These are phyloP conservation scores for Catharus fuscescens DNA, from an alignment of 2,113 vertebrate genomes.

Conservation along the genomic window DNA sequence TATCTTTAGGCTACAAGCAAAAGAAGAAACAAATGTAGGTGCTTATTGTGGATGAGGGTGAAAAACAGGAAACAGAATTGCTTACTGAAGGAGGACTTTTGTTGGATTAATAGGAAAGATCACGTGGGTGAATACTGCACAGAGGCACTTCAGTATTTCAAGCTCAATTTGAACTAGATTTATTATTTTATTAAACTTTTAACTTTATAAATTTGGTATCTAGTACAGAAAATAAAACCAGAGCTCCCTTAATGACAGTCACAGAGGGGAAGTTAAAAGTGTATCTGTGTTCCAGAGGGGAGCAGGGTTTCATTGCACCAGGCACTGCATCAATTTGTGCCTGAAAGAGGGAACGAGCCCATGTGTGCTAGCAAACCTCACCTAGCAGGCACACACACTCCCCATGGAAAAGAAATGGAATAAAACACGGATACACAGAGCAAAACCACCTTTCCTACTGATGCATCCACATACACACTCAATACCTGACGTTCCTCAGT, in stretches of 20 bases:
- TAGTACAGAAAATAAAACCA: neutral
- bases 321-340: neutral
- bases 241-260: neutral
- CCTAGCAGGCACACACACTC: neutral
- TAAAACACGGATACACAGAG: neutral
- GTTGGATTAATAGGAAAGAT: conserved; percentile 31
- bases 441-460: neutral
- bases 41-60: conserved; percentile 43
- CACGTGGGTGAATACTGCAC: neutral
- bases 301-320: neutral
- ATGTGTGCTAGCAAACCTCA: neutral
- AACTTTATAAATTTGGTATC: conserved; percentile 2
- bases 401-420: neutral
- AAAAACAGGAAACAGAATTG: conserved; percentile 35
- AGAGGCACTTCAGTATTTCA: neutral
- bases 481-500: accelerated
- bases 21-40: conserved; percentile 67
- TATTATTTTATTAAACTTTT: conserved; percentile 39
- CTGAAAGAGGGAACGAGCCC: neutral
- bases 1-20: conserved; percentile 75
- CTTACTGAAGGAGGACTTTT: conserved; percentile 48
- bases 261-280: neutral
- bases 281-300: neutral
- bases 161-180: conserved; percentile 19
- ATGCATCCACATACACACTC: neutral